Evolutionary conservation across 2,113 vertebrate species (phyloP).

Genomic region (Phylloscopus trochiloides): DNA sequence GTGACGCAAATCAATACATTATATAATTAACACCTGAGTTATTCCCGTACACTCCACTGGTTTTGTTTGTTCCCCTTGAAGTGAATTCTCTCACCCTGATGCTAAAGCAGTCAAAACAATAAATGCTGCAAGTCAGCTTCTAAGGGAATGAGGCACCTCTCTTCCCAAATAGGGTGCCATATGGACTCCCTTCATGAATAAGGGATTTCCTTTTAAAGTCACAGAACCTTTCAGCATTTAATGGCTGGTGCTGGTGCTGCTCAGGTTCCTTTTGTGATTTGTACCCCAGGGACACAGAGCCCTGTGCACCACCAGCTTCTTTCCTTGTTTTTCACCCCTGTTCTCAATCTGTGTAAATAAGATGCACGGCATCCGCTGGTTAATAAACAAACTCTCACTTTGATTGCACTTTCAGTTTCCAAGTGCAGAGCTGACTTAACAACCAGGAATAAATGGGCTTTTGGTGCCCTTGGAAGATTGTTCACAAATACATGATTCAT

Average conservation of each 20-base stretch:
- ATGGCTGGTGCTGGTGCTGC: not conserved
- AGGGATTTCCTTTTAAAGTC: slow-evolving; percentile 28
- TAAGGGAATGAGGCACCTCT: not conserved
- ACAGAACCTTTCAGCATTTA: not conserved
- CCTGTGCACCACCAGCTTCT: not conserved
- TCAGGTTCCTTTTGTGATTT: not conserved
- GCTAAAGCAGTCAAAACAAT: slow-evolving; percentile 15
- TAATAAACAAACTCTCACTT: slow-evolving; percentile 50
- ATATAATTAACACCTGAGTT: not conserved
- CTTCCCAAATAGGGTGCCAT: not conserved
- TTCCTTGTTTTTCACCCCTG: not conserved
- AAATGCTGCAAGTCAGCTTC: not conserved
- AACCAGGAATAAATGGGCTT: slow-evolving; percentile 3
- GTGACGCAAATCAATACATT: not conserved
- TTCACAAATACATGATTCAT: slow-evolving; percentile 68
- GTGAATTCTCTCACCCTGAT: not conserved
- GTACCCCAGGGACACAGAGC: not conserved
- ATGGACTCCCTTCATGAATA: slow-evolving; percentile 25
- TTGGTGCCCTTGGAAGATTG: slow-evolving; percentile 50
- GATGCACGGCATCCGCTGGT: not conserved
- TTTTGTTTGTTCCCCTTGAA: not conserved
- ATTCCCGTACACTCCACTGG: not conserved
- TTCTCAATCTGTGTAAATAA: slow-evolving; percentile 10
- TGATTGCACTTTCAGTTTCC: slow-evolving; percentile 57
- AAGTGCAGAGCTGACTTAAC: not conserved